phyloP scores from a whole-genome alignment of 2,797 vertebrate genomes.

The Sardinella longiceps region DNA sequence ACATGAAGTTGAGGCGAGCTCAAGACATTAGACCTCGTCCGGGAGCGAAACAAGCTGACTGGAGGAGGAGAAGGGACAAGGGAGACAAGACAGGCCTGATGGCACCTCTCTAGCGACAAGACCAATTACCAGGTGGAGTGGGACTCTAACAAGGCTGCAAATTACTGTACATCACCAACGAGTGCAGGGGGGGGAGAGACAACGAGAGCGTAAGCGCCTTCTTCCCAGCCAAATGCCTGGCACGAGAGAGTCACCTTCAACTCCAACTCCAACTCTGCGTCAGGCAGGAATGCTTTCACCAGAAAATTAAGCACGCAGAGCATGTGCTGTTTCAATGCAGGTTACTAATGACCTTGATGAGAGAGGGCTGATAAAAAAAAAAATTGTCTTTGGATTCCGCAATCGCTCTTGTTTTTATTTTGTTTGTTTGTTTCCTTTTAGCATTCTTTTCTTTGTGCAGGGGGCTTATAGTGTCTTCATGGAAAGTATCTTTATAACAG shows the following conservation, averaged over 20 bases:
- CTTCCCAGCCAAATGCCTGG: conserved; percentile 33
- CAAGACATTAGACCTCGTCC: neutral
- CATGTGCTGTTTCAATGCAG: conserved; percentile 56
- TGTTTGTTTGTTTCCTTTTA: neutral
- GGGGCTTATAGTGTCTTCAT: conserved; percentile 36
- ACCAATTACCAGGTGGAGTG: conserved; percentile 11
- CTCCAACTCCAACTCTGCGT: conserved; percentile 37
- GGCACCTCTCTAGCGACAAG: conserved; percentile 9
- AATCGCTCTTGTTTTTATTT: conserved; percentile 5
- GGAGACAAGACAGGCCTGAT: neutral
- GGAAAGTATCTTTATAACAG: conserved; percentile 41
- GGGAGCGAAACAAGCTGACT: neutral
- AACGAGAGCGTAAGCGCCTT: neutral
- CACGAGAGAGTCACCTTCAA: conserved; percentile 57
- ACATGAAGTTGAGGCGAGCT: neutral
- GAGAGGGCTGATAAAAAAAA: conserved; percentile 58
- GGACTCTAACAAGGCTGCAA: conserved; percentile 36
- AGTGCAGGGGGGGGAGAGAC: neutral
- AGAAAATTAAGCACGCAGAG: conserved; percentile 55
- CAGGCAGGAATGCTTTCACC: conserved; percentile 48
- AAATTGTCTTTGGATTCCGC: conserved; percentile 54
- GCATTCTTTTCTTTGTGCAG: conserved; percentile 39
- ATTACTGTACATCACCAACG: conserved; percentile 13
- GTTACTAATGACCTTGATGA: conserved; percentile 60
- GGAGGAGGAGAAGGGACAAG: neutral